Evolutionary conservation across 2,113 vertebrate genomes (phyloP).

Genomic region (Irena cyanogastra): DNA sequence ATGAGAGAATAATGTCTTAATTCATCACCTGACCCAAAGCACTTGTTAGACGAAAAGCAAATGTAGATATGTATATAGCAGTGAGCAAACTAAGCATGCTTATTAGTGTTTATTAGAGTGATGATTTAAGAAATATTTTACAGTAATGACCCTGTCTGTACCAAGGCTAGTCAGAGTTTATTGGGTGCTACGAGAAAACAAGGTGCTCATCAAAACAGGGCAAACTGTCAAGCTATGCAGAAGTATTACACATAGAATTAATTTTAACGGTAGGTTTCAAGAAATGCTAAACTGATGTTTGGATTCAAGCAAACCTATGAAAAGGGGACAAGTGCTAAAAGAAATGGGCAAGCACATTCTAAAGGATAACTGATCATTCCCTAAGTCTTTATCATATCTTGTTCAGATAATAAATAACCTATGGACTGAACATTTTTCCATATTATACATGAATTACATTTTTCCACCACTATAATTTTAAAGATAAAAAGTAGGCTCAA

Average conservation of each 20-base stretch:
- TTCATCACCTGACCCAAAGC: not conserved
- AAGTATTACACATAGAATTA: not conserved
- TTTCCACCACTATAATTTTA: not conserved
- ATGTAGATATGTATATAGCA: not conserved
- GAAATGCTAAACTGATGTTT: not conserved
- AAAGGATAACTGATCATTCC: not conserved
- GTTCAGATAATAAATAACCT: not conserved
- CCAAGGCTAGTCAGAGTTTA: not conserved
- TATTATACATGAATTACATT: not conserved
- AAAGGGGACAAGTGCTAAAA: not conserved
- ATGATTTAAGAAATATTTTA: not conserved
- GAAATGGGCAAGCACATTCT: not conserved
- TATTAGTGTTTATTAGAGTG: not conserved
- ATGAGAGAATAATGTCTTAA: not conserved
- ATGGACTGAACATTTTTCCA: not conserved
- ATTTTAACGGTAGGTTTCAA: not conserved
- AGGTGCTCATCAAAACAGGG: not conserved
- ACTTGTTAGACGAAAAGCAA: not conserved
- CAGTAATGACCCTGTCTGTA: not conserved
- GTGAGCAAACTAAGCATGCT: not conserved
- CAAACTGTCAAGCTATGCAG: not conserved
- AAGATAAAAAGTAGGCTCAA: not conserved
- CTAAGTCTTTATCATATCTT: not conserved
- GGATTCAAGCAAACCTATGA: not conserved
- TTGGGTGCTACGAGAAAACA: not conserved